Percentiles rank a stretch among this genome's conserved stretches.
These are phyloP conservation scores for Epinephelus awoara DNA, from an alignment of 2,797 vertebrate genomes.

Conservation along the genomic window DNA sequence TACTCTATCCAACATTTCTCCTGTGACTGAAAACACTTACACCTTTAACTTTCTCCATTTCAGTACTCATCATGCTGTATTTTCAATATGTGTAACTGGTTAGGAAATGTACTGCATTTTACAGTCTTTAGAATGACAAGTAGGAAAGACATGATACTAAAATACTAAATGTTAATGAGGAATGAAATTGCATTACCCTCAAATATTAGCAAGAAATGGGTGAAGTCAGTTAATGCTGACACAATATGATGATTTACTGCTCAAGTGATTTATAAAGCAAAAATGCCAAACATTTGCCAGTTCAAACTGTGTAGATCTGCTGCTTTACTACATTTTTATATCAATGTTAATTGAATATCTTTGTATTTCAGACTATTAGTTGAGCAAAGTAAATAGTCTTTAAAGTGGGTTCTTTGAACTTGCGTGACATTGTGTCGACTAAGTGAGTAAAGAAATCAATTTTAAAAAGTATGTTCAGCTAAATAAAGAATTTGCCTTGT, in stretches of 20 bases:
- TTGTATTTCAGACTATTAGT: background rate
- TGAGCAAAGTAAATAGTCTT: background rate
- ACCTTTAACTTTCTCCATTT: slow-evolving; percentile 32
- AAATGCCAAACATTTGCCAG: background rate
- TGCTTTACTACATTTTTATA: background rate
- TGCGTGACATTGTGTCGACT: background rate
- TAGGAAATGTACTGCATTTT: background rate
- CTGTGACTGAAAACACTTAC: slow-evolving; percentile 33
- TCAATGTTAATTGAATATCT: background rate
- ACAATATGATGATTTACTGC: background rate
- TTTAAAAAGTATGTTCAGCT: background rate
- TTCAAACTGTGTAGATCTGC: background rate
- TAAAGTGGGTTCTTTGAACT: background rate
- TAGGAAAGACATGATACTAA: background rate
- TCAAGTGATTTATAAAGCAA: background rate
- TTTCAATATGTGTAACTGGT: background rate
- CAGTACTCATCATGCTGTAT: background rate
- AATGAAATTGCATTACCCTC: background rate
- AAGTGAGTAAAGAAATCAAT: background rate
- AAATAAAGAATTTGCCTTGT: background rate
- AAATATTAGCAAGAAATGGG: background rate
- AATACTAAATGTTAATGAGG: background rate
- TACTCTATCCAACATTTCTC: slow-evolving; percentile 31
- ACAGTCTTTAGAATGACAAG: background rate
- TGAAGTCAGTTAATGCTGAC: background rate